These are phyloP conservation scores for Pararge aegeria DNA, from an alignment of 1,140 invertebrate species.

Conservation along the genomic window DNA sequence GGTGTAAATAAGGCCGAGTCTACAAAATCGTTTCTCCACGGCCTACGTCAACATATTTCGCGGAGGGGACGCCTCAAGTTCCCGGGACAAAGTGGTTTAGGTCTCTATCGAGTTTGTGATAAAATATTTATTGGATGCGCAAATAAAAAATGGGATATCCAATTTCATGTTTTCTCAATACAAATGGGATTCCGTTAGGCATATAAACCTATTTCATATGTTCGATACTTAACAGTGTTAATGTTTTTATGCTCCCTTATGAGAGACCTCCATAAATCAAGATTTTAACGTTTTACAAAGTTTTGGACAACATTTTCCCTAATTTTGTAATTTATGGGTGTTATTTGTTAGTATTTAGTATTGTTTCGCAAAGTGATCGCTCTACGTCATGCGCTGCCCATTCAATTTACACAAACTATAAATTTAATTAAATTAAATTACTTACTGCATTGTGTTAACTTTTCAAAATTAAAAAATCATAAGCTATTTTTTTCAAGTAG, in stretches of 20 bases:
- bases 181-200: background rate
- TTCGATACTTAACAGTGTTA: background rate
- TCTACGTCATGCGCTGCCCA: no score
- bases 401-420: no score
- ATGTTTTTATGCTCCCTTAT: background rate
- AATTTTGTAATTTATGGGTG: background rate
- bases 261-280: background rate
- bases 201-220: background rate
- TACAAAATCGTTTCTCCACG: constrained; percentile 35
- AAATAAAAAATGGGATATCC: constrained; percentile 23
- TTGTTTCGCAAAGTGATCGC: no score
- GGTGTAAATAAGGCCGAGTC: constrained; percentile 41
- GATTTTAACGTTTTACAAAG: background rate
- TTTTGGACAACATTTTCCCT: constrained; percentile 1
- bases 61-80: constrained; percentile 26
- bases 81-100: constrained; percentile 17
- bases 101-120: constrained; percentile 17
- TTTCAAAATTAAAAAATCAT: no score
- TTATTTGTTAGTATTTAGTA: background rate
- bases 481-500: no score
- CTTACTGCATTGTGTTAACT: no score
- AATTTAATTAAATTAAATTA: no score
- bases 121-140: constrained; percentile 23
- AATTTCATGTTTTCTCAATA: constrained; percentile 15
- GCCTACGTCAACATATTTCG: constrained; percentile 26